A percentile compares a stretch with the other conserved stretches of the same genome.
phyloP scores from a whole-genome alignment of 2,888 invertebrate genomes.

The Lobophora halterata region DNA sequence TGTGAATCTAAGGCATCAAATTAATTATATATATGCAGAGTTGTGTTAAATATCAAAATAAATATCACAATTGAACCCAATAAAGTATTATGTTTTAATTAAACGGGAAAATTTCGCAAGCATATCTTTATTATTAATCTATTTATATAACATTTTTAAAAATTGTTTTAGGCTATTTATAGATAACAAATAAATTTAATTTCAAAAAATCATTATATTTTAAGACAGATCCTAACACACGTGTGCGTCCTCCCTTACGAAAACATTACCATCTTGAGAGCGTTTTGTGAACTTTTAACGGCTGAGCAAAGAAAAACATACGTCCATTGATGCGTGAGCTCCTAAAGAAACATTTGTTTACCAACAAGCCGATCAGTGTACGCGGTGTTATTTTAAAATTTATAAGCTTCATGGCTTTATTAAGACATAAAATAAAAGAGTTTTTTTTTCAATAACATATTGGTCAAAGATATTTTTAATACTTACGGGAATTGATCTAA shows the following conservation, averaged over 20 bases:
- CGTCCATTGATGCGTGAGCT: conserved; percentile 38
- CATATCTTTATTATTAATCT: too few species aligned
- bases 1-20: conserved; percentile 23
- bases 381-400: conserved; percentile 16
- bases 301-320: conserved; percentile 49
- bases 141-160: too few species aligned
- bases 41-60: too few species aligned
- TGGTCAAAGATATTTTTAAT: too few species aligned
- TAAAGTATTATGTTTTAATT: too few species aligned
- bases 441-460: neutral
- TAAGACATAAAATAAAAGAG: neutral
- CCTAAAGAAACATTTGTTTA: conserved; percentile 37
- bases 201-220: too few species aligned
- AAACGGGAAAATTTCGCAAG: too few species aligned
- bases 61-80: too few species aligned
- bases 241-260: conserved; percentile 49
- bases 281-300: conserved; percentile 43
- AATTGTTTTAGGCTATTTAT: too few species aligned
- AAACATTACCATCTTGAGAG: conserved; percentile 47
- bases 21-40: too few species aligned
- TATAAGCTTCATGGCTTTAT: conserved; percentile 18
- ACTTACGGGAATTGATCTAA: too few species aligned
- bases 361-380: conserved; percentile 25
- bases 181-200: too few species aligned
- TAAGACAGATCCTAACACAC: conserved; percentile 62